Percentiles rank a stretch among this genome's conserved stretches.
These are phyloP conservation scores for Heliothis subflexa DNA, from an alignment of 1,140 invertebrate genomes.

Conservation along the genomic window DNA sequence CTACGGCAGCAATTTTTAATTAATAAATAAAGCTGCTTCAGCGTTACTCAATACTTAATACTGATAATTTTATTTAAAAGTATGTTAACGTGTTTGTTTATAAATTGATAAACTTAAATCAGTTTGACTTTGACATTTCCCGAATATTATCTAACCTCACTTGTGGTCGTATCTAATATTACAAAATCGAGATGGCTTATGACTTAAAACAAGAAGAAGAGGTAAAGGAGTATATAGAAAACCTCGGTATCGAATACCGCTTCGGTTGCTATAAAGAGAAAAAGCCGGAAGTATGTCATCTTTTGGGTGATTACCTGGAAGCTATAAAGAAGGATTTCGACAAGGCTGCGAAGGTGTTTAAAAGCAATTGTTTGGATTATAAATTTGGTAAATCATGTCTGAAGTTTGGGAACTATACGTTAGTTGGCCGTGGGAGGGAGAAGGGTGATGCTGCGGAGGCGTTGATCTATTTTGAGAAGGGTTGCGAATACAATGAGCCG, in stretches of 20 bases:
- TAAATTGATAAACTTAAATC: conserved; percentile 63
- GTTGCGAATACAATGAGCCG: conserved; percentile 90
- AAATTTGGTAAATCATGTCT: conserved; percentile 93
- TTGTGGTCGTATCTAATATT: conserved; percentile 51
- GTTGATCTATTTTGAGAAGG: conserved; percentile 92
- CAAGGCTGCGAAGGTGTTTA: conserved; percentile 92
- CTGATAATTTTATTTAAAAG: conserved; percentile 51
- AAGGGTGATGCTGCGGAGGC: conserved; percentile 87
- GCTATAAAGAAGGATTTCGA: conserved; percentile 92
- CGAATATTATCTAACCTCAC: conserved; percentile 72
- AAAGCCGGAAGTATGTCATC: conserved; percentile 93
- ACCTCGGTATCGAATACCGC: conserved; percentile 96
- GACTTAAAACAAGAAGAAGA: conserved; percentile 95
- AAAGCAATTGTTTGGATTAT: conserved; percentile 94
- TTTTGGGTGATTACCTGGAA: conserved; percentile 95
- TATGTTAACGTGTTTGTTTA: conserved; percentile 64
- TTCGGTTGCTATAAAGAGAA: conserved; percentile 93
- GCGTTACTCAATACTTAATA: not conserved
- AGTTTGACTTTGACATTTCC: conserved; percentile 76
- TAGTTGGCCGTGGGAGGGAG: conserved; percentile 88
- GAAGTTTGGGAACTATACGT: conserved; percentile 92
- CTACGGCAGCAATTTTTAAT: not conserved
- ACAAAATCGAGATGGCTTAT: conserved; percentile 73
- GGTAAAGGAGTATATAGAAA: conserved; percentile 94
- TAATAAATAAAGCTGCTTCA: not conserved